Evolutionary conservation across 1,140 invertebrate species (phyloP).

Genomic region (Heliothis virescens): DNA sequence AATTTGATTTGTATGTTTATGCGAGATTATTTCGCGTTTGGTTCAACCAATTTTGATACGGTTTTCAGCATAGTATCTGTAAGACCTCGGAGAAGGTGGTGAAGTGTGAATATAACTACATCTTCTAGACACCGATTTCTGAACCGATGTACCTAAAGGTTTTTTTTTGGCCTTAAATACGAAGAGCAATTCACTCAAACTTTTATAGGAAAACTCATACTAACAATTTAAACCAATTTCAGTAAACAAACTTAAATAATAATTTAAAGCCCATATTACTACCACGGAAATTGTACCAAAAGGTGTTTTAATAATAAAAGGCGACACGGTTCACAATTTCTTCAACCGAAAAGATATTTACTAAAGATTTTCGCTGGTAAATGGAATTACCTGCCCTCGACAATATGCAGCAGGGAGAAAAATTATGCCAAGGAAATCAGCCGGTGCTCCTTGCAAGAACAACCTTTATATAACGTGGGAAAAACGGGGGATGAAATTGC

Average conservation of each 20-base stretch:
- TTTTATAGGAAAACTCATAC: background rate
- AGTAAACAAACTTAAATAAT: background rate
- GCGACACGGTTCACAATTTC: slow-evolving; percentile 17
- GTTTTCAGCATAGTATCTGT: too few relatives aligned
- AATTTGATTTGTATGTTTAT: too few relatives aligned
- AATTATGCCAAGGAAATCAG: slow-evolving; percentile 56
- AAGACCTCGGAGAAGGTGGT: too few relatives aligned
- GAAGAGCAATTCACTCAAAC: too few relatives aligned
- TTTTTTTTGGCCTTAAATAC: too few relatives aligned
- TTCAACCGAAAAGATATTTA: slow-evolving; percentile 49
- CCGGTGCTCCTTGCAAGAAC: slow-evolving; percentile 30
- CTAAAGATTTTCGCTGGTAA: slow-evolving; percentile 50
- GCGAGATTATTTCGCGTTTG: too few relatives aligned
- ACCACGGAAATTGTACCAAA: slow-evolving; percentile 19
- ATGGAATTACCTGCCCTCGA: slow-evolving; percentile 54
- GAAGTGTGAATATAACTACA: too few relatives aligned
- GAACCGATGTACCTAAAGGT: too few relatives aligned
- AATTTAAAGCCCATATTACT: background rate
- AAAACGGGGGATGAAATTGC: slow-evolving; percentile 51
- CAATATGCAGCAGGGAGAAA: slow-evolving; percentile 52
- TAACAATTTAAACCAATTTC: background rate
- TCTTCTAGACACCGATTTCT: too few relatives aligned
- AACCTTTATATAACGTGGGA: slow-evolving; percentile 37
- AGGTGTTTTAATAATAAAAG: slow-evolving; percentile 32
- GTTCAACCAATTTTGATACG: too few relatives aligned